Evolutionary conservation across 1,140 invertebrate genomes (phyloP), one percentile per base, ranked within the genome.

Genomic region (Dendrolimus kikuchii): DNA sequence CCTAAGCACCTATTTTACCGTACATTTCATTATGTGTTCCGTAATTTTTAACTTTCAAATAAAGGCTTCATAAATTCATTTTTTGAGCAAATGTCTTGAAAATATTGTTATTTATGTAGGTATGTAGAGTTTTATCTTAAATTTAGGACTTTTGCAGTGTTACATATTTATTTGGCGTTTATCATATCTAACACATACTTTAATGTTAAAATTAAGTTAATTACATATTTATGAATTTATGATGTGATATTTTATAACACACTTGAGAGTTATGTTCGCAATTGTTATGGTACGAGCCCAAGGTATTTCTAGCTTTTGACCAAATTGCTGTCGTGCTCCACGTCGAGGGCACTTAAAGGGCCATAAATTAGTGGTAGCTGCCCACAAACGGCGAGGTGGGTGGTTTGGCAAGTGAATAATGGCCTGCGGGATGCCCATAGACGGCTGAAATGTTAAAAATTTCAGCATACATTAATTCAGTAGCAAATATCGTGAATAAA

Each of bases 341-440:
- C 65, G 68, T 74, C 64, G 58, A 66, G 60, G 74, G 71, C 76
- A 81, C 74, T 83, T 77, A 79, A 75, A 77, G 71, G 67, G 64
- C 63, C 57, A 81, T 84, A 84, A 81, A 84, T 84, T 84, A 81
- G 71, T 61, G 62, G 67, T 60, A 63, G 74, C 70, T 78, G 71
- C 66, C 81, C 81, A 68, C 78, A 76, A 78, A 80, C 62, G 71
- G 68, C 70, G 68, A 80, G 77, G 74, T 81, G 71, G 77, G 74
- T 71, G 77, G 72, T 75, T 74, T 62, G 57, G 66, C 64, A 64
- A 67, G 77, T 83, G 78, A 84, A 51, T 84, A 81, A 84, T 84
- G 75, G 81, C 68, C 63, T 65, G 67, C 54, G 60, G 64, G 71
- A 71, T 68, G 68, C 64, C 69, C 64, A 64, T 61, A 62, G 67